Evolutionary conservation across 2,797 vertebrate genomes (phyloP).

Genomic region (Mustela erminea): DNA sequence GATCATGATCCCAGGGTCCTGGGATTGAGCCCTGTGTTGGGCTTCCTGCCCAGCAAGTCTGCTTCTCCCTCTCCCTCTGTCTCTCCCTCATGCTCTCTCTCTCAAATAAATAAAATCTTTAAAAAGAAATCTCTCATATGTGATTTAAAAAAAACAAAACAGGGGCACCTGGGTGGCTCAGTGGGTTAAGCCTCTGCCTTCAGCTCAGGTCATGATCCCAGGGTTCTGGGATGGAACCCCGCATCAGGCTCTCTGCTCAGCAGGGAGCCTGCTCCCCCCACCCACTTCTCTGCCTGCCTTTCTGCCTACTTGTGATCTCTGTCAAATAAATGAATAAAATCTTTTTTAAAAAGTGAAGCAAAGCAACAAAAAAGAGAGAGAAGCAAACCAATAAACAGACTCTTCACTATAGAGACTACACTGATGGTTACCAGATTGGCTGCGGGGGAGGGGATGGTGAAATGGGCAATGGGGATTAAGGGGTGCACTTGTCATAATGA

Average conservation of each 20-base stretch:
- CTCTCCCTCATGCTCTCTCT: neutral
- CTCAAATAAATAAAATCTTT: neutral
- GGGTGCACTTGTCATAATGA: neutral
- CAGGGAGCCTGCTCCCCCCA: too few relatives aligned
- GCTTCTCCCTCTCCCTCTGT: neutral
- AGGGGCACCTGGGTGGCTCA: too few relatives aligned
- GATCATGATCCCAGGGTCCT: neutral
- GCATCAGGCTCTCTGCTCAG: too few relatives aligned
- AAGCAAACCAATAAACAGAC: neutral
- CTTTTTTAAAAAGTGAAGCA: neutral
- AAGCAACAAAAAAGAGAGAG: neutral
- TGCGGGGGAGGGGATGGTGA: neutral
- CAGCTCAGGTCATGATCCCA: too few relatives aligned
- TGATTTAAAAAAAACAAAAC: neutral
- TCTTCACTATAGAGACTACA: neutral
- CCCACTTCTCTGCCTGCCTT: too few relatives aligned
- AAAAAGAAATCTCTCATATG: neutral
- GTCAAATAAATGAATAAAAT: neutral
- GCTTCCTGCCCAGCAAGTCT: neutral
- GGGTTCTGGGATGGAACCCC: too few relatives aligned
- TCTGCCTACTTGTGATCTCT: too few relatives aligned
- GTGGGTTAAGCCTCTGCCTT: too few relatives aligned
- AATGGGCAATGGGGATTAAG: neutral
- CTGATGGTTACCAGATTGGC: neutral
- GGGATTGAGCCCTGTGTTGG: neutral